Evolutionary conservation across 1,140 invertebrate genomes (phyloP).

Genomic region (Drosophila leontia): DNA sequence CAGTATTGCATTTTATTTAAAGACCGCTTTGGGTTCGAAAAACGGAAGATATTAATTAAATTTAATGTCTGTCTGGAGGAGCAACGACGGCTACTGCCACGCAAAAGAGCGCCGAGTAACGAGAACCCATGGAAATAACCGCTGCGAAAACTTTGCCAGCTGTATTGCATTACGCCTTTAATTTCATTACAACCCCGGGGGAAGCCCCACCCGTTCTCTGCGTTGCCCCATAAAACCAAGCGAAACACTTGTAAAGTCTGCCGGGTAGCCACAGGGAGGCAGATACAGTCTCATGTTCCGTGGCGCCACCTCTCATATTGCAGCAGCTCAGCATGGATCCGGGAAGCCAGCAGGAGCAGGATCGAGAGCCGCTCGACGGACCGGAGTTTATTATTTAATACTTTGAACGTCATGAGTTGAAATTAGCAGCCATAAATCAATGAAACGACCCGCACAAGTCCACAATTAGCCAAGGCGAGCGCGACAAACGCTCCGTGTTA

Average conservation of each 20-base stretch:
- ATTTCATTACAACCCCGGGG: slow-evolving; percentile 69
- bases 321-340: slow-evolving; percentile 36
- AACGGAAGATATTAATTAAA: slow-evolving; percentile 67
- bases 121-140: slow-evolving; percentile 69
- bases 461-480: slow-evolving; percentile 64
- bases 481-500: slow-evolving; percentile 58
- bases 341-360: slow-evolving; percentile 41
- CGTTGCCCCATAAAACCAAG: slow-evolving; percentile 70
- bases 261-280: slow-evolving; percentile 16
- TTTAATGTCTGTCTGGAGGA: slow-evolving; percentile 63
- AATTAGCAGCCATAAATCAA: slow-evolving; percentile 81
- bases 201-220: slow-evolving; percentile 8
- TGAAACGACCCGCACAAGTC: slow-evolving; percentile 79
- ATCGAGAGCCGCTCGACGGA: slow-evolving; percentile 49
- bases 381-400: slow-evolving; percentile 81
- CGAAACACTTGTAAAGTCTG: slow-evolving; percentile 77
- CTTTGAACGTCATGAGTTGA: slow-evolving; percentile 76
- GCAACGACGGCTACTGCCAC: slow-evolving; percentile 32
- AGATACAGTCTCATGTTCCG: slow-evolving; percentile 62
- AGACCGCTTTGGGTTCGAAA: slow-evolving; percentile 11
- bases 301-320: slow-evolving; percentile 59
- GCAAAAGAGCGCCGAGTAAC: slow-evolving; percentile 37
- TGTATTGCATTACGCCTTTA: slow-evolving; percentile 83
- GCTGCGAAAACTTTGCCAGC: slow-evolving; percentile 77
- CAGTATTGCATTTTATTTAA: slow-evolving; percentile 8